Base-by-base conservation (phyloP, 2,888 invertebrate genomes). In the Hybos culiciformis region DNA sequence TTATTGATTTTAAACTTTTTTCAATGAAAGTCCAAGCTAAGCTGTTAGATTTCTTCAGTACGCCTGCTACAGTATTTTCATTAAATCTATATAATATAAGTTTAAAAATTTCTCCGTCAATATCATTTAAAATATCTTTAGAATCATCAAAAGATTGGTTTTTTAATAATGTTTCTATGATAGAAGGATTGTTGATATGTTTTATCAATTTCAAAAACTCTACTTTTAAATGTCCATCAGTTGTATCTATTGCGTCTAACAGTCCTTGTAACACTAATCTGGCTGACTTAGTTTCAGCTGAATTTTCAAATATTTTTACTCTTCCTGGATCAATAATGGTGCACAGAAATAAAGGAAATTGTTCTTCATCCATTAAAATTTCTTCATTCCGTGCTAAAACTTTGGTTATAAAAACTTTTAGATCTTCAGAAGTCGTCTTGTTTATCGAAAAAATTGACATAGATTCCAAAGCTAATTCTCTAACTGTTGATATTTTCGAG, bases 301-400 rank as follows among this genome's bases (percentile, higher is more conserved):
- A n/a, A n/a, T n/a, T n/a, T n/a, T n/a, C n/a, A n/a, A n/a, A n/a
- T n/a, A n/a, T n/a, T n/a, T n/a, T n/a, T n/a, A n/a, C n/a, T n/a
- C 70, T 68, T 51, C 73, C 70, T 5, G 72, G 69, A 0, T 72
- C 73, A 1, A 83, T 51, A 42, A 80, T 62, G 11, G 75, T 76
- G 49, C 74, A 78, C 2, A 84, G 56, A 17, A 77, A 66, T 31
- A 80, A 63, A 0, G 74, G 67, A 15, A 81, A 61, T 56, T 84
- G 83, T 48, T 80, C 75, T 29, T 72, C 63, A 53, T 85, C 84
- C 47, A 80, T 59, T 21, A 71, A 50, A 32, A 85, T 67, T 56
- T 83, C 84, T 42, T 72, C 65, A 46, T 65, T 66, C 34, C 73
- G 70, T 24, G 50, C 52, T 12, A 62, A 36, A 12, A 65, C 43